phyloP scores from a whole-genome alignment of 2,888 invertebrate species.

The Oscheius sp. region DNA sequence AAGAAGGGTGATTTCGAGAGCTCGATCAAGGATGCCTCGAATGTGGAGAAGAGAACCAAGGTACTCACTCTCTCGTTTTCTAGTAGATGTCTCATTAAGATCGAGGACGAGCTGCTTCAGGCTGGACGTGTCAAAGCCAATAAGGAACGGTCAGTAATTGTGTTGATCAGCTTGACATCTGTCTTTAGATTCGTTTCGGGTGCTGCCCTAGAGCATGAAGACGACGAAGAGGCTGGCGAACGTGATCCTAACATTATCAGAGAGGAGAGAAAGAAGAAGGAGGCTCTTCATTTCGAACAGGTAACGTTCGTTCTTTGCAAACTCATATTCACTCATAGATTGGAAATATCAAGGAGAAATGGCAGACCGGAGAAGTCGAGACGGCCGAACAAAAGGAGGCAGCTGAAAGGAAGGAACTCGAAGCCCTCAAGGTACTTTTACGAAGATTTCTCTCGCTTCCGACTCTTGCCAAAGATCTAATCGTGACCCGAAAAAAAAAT shows the following conservation, averaged over 20 bases:
- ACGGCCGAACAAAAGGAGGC: slow-evolving; percentile 67
- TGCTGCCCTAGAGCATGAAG: slow-evolving; percentile 55
- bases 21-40: slow-evolving; percentile 61
- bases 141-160: slow-evolving; percentile 53
- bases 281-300: slow-evolving; percentile 61
- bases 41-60: slow-evolving; percentile 56
- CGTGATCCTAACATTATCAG: slow-evolving; percentile 63
- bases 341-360: slow-evolving; percentile 72
- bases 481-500: background rate
- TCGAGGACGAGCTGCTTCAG: slow-evolving; percentile 61
- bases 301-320: slow-evolving; percentile 42
- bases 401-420: slow-evolving; percentile 66
- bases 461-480: background rate
- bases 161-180: background rate
- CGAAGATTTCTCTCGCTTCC: no score
- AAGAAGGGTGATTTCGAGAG: slow-evolving; percentile 69
- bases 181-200: slow-evolving; percentile 60
- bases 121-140: slow-evolving; percentile 66
- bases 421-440: slow-evolving; percentile 65
- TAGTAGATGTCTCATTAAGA: slow-evolving; percentile 37
- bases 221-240: slow-evolving; percentile 58
- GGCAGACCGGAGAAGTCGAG: slow-evolving; percentile 73
- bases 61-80: slow-evolving; percentile 26
- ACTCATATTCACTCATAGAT: slow-evolving; percentile 45
- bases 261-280: slow-evolving; percentile 58